Evolutionary conservation across 2,888 invertebrate genomes (phyloP).

Genomic region (Netelia virgata): DNA sequence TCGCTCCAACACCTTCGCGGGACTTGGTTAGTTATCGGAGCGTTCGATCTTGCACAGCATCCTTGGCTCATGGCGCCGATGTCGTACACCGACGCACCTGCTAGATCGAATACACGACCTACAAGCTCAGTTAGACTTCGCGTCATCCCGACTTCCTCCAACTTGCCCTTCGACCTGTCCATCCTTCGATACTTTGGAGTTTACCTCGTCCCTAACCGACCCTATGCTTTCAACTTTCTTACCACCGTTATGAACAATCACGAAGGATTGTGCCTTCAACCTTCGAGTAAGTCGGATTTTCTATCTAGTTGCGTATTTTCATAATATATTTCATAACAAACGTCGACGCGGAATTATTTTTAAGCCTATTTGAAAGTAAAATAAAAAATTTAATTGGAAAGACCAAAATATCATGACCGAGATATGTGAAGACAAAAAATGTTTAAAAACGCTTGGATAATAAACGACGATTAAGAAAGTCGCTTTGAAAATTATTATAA

Average conservation of each 20-base stretch:
- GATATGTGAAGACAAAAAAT: too few relatives aligned
- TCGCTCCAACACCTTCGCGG: slow-evolving; percentile 49
- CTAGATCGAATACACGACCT: slow-evolving; percentile 19
- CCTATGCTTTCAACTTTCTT: neutral
- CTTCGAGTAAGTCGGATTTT: neutral
- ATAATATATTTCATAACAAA: too few relatives aligned
- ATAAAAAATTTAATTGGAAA: too few relatives aligned
- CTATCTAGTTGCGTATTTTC: neutral
- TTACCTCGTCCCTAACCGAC: neutral
- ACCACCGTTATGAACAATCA: neutral
- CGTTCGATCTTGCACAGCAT: slow-evolving; percentile 40
- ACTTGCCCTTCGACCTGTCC: slow-evolving; percentile 27
- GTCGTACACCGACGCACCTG: slow-evolving; percentile 7
- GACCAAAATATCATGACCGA: too few relatives aligned
- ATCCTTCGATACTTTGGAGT: neutral
- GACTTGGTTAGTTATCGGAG: slow-evolving; percentile 51
- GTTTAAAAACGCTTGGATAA: too few relatives aligned
- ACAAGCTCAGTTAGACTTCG: slow-evolving; percentile 38
- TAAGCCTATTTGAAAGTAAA: too few relatives aligned
- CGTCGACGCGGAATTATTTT: too few relatives aligned
- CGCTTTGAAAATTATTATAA: too few relatives aligned
- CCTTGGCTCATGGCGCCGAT: slow-evolving; percentile 10
- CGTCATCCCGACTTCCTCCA: slow-evolving; percentile 45
- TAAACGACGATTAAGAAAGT: too few relatives aligned
- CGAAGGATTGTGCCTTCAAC: neutral